Percentiles rank a stretch among this genome's conserved stretches.
Evolutionary conservation across 2,113 vertebrate genomes (phyloP).

Genomic region (Crotalus helleri): DNA sequence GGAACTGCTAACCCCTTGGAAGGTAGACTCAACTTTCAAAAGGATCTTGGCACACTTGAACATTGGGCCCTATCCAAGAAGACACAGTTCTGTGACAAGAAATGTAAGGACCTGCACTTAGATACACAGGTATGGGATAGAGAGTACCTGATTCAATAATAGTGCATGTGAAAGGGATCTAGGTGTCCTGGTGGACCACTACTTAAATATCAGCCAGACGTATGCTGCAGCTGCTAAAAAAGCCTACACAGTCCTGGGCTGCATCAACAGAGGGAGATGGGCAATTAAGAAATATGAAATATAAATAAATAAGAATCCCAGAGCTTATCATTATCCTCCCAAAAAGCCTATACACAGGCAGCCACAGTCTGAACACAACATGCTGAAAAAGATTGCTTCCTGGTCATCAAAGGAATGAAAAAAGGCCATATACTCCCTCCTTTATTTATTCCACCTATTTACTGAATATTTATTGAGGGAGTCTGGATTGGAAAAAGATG

Average conservation of each 20-base stretch:
- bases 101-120: background rate
- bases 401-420: background rate
- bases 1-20: no score
- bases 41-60: background rate
- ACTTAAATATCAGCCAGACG: background rate
- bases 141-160: background rate
- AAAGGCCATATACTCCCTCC: background rate
- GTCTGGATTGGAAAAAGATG: background rate
- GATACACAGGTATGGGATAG: background rate
- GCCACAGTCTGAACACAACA: background rate
- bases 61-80: background rate
- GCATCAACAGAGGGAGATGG: background rate
- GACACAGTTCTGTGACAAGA: background rate
- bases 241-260: background rate
- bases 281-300: background rate
- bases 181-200: background rate
- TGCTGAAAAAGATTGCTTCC: background rate
- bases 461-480: background rate
- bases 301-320: background rate
- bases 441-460: background rate
- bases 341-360: background rate
- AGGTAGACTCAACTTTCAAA: background rate
- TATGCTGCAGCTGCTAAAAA: background rate
- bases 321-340: background rate
- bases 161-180: background rate